Conservation (phyloP, 2,797 vertebrate genomes). For the Dermochelys coriacea region DNA sequence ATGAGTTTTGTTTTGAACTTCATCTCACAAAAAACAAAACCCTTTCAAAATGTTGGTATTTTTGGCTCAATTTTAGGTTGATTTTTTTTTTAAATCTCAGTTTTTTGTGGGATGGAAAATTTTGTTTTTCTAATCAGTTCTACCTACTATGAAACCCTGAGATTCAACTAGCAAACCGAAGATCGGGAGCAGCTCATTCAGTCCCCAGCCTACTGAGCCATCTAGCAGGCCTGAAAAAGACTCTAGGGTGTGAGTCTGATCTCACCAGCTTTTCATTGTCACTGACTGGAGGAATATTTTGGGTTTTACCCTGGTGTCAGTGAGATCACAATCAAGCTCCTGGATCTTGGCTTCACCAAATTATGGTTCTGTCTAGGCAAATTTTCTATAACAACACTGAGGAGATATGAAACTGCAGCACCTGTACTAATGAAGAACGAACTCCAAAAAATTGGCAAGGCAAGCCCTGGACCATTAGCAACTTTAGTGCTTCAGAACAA, state of each 20-base stretch:
- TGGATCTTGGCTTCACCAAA: conserved; percentile 21
- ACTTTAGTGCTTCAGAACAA: neutral
- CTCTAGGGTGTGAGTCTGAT: neutral
- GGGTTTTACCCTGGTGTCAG: neutral
- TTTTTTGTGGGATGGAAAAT: neutral
- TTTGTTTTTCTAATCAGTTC: neutral
- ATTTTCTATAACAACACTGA: neutral
- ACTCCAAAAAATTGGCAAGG: neutral
- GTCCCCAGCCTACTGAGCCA: neutral
- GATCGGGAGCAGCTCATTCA: neutral
- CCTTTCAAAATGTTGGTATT: neutral
- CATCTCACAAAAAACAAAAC: neutral
- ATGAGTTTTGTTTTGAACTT: neutral
- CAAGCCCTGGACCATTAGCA: neutral
- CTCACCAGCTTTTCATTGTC: neutral
- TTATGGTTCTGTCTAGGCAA: neutral
- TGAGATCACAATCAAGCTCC: conserved; percentile 9
- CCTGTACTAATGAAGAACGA: neutral
- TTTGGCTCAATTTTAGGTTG: neutral
- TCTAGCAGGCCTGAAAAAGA: neutral
- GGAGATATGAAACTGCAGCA: too few species aligned
- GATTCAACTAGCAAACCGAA: neutral
- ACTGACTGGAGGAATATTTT: neutral
- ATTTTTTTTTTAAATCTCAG: neutral
- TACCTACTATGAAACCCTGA: neutral